Percentiles rank a stretch among this genome's conserved stretches.
phyloP scores from a whole-genome alignment of 1,140 invertebrate species.

The Phymorhynchus buccinoides region DNA sequence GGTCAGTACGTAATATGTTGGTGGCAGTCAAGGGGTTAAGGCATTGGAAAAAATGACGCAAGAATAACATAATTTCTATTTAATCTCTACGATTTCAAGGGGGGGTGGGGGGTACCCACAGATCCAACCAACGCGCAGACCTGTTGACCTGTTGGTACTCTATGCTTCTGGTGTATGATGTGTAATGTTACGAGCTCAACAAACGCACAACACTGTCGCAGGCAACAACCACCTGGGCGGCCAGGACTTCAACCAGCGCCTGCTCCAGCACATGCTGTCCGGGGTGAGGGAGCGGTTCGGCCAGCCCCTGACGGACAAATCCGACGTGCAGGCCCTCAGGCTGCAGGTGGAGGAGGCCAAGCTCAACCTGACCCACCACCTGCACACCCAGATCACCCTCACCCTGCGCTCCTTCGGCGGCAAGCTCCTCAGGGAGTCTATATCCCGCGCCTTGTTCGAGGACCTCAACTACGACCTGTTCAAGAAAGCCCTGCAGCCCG shows the following conservation, averaged over 20 bases:
- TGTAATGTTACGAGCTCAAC: too few species aligned
- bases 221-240: conserved; percentile 76
- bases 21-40: too few species aligned
- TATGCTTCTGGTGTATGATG: too few species aligned
- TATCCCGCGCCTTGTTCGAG: conserved; percentile 72
- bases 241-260: conserved; percentile 75
- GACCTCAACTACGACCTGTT: conserved; percentile 74
- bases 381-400: conserved; percentile 62
- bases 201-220: too few species aligned
- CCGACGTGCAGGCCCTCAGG: conserved; percentile 74
- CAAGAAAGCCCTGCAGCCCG: conserved; percentile 70
- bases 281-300: conserved; percentile 63
- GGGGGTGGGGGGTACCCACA: too few species aligned
- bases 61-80: too few species aligned
- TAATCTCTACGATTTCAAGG: too few species aligned
- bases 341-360: conserved; percentile 74
- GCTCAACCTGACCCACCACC: conserved; percentile 70
- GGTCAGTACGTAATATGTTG: too few species aligned
- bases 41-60: too few species aligned
- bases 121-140: too few species aligned
- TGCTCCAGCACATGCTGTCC: conserved; percentile 66
- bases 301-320: conserved; percentile 67
- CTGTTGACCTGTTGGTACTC: too few species aligned
- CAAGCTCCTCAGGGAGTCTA: conserved; percentile 54
- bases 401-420: conserved; percentile 63